Evolutionary conservation across 2,113 vertebrate genomes (phyloP), one percentile per base, ranked within the genome.

Genomic region (Limnothrissa miodon): DNA sequence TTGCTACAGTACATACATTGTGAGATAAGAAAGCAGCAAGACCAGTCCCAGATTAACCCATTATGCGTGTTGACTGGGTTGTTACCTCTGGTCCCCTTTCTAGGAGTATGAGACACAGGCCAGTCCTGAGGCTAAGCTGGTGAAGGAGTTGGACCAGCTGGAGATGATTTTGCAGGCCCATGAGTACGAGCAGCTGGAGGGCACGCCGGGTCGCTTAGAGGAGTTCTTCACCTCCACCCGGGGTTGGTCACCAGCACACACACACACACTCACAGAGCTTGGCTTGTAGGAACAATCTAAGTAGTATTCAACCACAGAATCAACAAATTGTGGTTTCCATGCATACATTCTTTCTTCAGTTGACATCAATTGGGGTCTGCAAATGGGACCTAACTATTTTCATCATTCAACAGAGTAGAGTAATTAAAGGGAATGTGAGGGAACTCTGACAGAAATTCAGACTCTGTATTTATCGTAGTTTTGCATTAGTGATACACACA

Each of bases 111-210:
- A 99, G 91, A 90, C 84, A 78, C 97, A 99, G 70, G 92, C 89
- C 82, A 99, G 92, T 80, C 87, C 92, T 1, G 98, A 99, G 89
- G 97, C 98, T 80, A 94, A 85, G 74, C 92, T 98, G 89, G 98
- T 99, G 83, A 99, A 99, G 89, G 94, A 99, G 90, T 92, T 99
- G 85, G 98, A 99, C 92, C 96, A 95, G 1, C 96, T 97, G 83
- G 98, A 99, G 92, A 99, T 99, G 98, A 96, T 99, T 86, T 92
- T 99, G 48, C 98, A 99, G 91, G 98, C 98, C 0, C 95, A 96
- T 3, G 98, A 99, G 86, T 99, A 99, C 0, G 98, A 99, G 90
- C 94, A 96, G 82, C 80, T 97, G 84, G 98, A 99, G 91, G 93
- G 92, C 53, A 93, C 83, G 0, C 98, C 98, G 0, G 97, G 98